Percentiles rank a stretch among this genome's conserved stretches.
Conservation (phyloP, 1,140 invertebrate species). For the Drosophila trapezifrons region DNA sequence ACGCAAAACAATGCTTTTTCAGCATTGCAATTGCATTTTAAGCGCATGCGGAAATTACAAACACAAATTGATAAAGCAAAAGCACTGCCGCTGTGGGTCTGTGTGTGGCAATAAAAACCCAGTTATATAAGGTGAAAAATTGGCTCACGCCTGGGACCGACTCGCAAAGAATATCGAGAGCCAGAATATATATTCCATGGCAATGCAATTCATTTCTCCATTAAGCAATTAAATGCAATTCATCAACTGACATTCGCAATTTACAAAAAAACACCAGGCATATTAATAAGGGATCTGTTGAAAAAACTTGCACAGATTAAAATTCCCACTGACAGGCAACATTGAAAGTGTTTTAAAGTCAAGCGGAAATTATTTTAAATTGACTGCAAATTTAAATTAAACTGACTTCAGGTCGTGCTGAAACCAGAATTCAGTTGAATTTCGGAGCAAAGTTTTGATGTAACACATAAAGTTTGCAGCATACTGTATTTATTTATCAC, state of each 20-base stretch:
- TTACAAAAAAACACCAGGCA: slow-evolving; percentile 37
- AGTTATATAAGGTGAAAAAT: slow-evolving; percentile 53
- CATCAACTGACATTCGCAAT: slow-evolving; percentile 75
- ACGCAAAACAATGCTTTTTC: slow-evolving; percentile 29
- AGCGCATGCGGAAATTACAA: slow-evolving; percentile 68
- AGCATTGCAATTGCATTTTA: slow-evolving; percentile 52
- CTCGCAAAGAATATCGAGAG: slow-evolving; percentile 25
- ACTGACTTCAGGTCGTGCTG: background rate
- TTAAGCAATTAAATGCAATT: slow-evolving; percentile 73
- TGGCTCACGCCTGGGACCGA: slow-evolving; percentile 28
- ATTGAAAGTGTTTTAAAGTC: slow-evolving; percentile 65
- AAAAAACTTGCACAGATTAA: slow-evolving; percentile 39
- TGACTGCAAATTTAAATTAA: slow-evolving; percentile 36
- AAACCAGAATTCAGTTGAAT: background rate
- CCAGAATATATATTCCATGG: slow-evolving; percentile 22
- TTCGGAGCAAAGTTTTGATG: slow-evolving; percentile 1
- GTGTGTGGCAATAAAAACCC: slow-evolving; percentile 44
- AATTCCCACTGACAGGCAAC: slow-evolving; percentile 62
- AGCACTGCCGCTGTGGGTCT: slow-evolving; percentile 2
- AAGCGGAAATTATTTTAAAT: slow-evolving; percentile 40
- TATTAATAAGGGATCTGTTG: slow-evolving; percentile 19
- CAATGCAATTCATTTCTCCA: slow-evolving; percentile 65
- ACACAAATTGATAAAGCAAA: slow-evolving; percentile 63
- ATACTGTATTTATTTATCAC: background rate
- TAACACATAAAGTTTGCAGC: background rate